phyloP scores from a whole-genome alignment of 2,888 invertebrate genomes.

The Amphipoea oculea region DNA sequence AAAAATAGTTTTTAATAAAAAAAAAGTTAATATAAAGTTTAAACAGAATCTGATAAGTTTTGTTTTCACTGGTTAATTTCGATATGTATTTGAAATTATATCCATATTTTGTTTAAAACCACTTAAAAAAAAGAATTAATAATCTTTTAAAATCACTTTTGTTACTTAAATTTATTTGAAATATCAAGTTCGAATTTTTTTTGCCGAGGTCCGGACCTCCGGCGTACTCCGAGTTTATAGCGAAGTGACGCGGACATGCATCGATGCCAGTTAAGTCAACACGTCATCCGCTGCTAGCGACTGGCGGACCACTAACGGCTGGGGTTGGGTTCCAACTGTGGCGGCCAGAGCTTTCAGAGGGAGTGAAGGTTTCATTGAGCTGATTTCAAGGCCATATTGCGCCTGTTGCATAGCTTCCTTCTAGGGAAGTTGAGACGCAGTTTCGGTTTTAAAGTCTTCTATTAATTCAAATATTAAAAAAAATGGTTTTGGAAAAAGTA shows the following conservation, averaged over 20 bases:
- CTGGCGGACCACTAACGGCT: background rate
- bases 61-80: background rate
- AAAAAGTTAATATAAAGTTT: background rate
- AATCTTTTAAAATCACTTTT: background rate
- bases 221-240: background rate
- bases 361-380: too few relatives aligned
- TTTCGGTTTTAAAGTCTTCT: background rate
- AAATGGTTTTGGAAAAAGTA: background rate
- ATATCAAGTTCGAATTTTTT: background rate
- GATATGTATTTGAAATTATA: background rate
- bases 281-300: background rate
- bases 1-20: background rate
- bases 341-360: too few relatives aligned
- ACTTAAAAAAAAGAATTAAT: background rate
- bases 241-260: background rate
- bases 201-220: background rate
- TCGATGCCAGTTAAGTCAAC: background rate
- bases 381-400: background rate
- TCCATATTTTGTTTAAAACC: background rate
- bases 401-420: background rate
- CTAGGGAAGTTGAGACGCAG: too few relatives aligned
- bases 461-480: background rate
- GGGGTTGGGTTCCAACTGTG: rapidly evolving
- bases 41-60: background rate
- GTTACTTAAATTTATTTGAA: background rate